A percentile compares a stretch with the other conserved stretches of the same genome.
These are phyloP conservation scores for Grus americana DNA, from an alignment of 2,113 vertebrate genomes.

Conservation along the genomic window DNA sequence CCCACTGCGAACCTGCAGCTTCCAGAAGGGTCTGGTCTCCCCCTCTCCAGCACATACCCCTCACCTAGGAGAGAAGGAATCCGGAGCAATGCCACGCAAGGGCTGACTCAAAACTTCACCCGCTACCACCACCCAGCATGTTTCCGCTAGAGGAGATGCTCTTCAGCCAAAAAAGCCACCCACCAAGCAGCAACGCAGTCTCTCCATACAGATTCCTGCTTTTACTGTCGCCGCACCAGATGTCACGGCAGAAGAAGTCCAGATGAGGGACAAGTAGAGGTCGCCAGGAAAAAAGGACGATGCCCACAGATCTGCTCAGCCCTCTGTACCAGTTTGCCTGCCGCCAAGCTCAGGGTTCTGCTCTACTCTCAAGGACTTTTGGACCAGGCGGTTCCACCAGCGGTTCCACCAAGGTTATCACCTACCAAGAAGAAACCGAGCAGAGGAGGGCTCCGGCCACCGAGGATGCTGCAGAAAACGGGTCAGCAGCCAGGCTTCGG, in stretches of 20 bases:
- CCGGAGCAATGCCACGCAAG: background rate
- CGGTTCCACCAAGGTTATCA: accelerated
- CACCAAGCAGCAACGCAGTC: background rate
- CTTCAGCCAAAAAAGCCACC: background rate
- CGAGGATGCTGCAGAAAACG: background rate
- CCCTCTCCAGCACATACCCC: background rate
- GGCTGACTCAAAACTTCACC: background rate
- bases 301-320: background rate
- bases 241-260: accelerated
- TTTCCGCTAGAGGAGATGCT: background rate
- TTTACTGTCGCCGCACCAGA: background rate
- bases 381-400: background rate
- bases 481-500: background rate
- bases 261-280: background rate
- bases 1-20: background rate
- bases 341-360: accelerated
- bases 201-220: background rate
- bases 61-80: background rate
- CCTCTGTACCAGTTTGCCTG: background rate
- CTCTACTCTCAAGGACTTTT: background rate
- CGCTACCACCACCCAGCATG: background rate
- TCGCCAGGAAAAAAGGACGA: background rate
- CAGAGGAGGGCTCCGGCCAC: background rate
- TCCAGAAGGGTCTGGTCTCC: background rate
- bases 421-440: background rate